Percentiles rank a stretch among this genome's conserved stretches.
Evolutionary conservation across 1,140 invertebrate genomes (phyloP).

Genomic region (Hyposmocoma kahamanoa): DNA sequence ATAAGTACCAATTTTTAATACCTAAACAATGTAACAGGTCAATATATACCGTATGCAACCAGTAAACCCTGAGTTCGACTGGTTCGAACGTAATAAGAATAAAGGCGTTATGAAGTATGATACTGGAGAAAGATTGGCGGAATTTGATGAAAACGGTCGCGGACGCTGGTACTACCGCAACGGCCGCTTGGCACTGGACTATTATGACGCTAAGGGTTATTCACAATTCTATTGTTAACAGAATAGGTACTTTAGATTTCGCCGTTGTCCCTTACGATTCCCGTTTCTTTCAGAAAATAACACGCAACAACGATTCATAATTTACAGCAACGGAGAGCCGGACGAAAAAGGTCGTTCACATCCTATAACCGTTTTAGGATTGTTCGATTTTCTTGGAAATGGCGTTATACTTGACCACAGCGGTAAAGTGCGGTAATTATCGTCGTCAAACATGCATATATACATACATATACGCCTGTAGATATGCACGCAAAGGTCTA

Average conservation of each 20-base stretch:
- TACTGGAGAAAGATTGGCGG: slow-evolving; percentile 30
- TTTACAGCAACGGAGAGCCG: slow-evolving; percentile 25
- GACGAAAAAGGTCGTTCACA: neutral
- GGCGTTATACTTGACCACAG: slow-evolving; percentile 31
- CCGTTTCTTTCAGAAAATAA: too few relatives aligned
- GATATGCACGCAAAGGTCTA: too few relatives aligned
- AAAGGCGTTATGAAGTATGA: slow-evolving; percentile 22
- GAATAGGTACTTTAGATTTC: too few relatives aligned
- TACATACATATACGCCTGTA: too few relatives aligned
- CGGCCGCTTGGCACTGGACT: slow-evolving; percentile 32
- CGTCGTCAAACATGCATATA: too few relatives aligned
- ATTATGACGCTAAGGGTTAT: slow-evolving; percentile 23
- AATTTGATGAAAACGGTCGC: slow-evolving; percentile 26
- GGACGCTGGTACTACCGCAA: slow-evolving; percentile 38
- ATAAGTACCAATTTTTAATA: neutral
- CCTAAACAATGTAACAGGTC: slow-evolving; percentile 22
- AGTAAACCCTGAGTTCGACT: slow-evolving; percentile 21
- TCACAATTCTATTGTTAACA: slow-evolving; percentile 6
- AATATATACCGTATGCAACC: slow-evolving; percentile 42
- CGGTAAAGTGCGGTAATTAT: slow-evolving; percentile 31
- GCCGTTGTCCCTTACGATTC: too few relatives aligned
- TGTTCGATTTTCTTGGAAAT: slow-evolving; percentile 34
- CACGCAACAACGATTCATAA: slow-evolving; percentile 17
- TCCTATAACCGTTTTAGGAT: slow-evolving; percentile 19
- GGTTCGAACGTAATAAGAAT: slow-evolving; percentile 29